These are phyloP conservation scores for Sebastiscus albofasciatus DNA, from an alignment of 2,797 vertebrate genomes.

Conservation along the genomic window DNA sequence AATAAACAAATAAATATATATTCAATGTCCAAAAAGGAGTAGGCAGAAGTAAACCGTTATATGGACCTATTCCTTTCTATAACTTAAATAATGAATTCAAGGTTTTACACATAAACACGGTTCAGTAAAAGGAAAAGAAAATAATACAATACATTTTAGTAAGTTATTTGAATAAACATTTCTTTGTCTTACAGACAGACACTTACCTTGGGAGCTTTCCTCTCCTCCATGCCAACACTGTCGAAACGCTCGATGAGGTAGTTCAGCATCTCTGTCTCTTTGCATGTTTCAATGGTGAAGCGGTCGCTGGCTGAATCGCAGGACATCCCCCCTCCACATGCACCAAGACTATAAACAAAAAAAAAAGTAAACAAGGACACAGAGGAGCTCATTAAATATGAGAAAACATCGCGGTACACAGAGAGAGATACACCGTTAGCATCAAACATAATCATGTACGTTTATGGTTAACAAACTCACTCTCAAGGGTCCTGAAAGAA, in stretches of 20 bases:
- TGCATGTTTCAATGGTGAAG: constrained; percentile 97
- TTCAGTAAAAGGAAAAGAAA: neutral
- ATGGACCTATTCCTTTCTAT: neutral
- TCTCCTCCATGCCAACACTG: constrained; percentile 98
- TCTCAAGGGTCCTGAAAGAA: constrained; percentile 61
- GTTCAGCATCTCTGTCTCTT: constrained; percentile 99
- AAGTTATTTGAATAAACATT: neutral
- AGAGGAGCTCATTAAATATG: constrained; percentile 17
- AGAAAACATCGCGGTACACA: neutral
- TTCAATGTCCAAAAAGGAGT: neutral
- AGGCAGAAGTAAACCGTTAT: neutral
- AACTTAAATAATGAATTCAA: neutral
- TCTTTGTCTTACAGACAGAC: neutral
- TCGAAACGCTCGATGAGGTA: constrained; percentile 99
- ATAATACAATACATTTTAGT: neutral
- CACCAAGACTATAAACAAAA: constrained; percentile 85
- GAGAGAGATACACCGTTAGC: constrained; percentile 2
- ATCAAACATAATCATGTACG: constrained; percentile 11
- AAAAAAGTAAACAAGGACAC: constrained; percentile 22
- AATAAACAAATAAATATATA: neutral
- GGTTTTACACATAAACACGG: neutral
- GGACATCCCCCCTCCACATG: constrained; percentile 88
- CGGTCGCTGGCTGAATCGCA: constrained; percentile 93
- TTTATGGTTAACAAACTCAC: constrained; percentile 42
- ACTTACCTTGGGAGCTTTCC: constrained; percentile 97